A percentile compares a stretch with the other conserved stretches of the same genome.
Conservation (phyloP, 1,140 invertebrate genomes). For the Pollicipes pollicipes region DNA sequence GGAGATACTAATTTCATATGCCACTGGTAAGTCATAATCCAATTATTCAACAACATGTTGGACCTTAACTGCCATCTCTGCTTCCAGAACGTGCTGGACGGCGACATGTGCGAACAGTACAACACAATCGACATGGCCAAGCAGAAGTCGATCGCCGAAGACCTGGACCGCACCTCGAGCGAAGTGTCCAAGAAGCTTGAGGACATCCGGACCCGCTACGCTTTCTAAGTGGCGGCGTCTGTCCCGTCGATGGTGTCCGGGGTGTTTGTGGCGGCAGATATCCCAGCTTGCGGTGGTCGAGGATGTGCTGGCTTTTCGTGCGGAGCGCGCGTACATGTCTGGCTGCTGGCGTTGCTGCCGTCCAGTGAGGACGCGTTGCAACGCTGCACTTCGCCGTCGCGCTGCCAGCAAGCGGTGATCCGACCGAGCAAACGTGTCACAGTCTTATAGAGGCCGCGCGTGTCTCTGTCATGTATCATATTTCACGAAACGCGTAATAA, state of each 20-base stretch:
- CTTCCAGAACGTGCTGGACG: conserved; percentile 84
- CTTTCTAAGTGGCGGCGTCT: conserved; percentile 47
- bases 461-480: neutral
- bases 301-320: neutral
- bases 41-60: no score
- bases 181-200: conserved; percentile 93
- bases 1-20: no score
- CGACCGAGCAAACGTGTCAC: neutral
- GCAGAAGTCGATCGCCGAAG: conserved; percentile 85
- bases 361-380: no score
- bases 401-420: no score
- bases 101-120: conserved; percentile 97
- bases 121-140: conserved; percentile 84
- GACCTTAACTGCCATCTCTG: no score
- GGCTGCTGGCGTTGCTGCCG: no score
- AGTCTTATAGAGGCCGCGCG: neutral
- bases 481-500: neutral
- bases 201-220: conserved; percentile 82
- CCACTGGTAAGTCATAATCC: no score
- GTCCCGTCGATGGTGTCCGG: neutral
- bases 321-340: no score
- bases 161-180: conserved; percentile 81
- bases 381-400: no score
- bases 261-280: neutral
- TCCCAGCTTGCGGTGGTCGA: neutral